Evolutionary conservation across 2,797 vertebrate genomes (phyloP), one percentile per base, ranked within the genome.

Genomic region (Amblyraja radiata): DNA sequence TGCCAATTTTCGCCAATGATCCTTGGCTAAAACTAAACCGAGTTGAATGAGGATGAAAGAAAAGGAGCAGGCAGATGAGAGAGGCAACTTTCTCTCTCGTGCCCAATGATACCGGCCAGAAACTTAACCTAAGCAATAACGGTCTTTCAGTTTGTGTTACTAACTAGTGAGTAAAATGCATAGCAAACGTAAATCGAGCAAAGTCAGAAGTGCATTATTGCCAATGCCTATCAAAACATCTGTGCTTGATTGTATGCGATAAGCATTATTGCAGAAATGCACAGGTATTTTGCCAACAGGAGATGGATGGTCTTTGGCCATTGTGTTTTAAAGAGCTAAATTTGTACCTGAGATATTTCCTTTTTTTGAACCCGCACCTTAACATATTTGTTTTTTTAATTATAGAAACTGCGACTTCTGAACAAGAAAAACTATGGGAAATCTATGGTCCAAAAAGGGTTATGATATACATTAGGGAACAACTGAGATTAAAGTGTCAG

Each of bases 401-500:
- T 96, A 93, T 95, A 96, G 95, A 97, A 74, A 73, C 68, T 54
- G 90, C 96, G 97, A 97, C 97, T 98, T 97, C 97, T 97, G 96
- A 97, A 97, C 97, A 97, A 98, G 97, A 98, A 46, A 80, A 97
- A 97, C 97, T 96, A 97, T 96, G 95, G 95, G 96, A 95, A 97
- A 95, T 96, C 96, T 96, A 96, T 95, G 96, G 96, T 97, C 97
- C 96, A 96, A 95, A 97, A 95, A 96, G 97, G 97, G 97, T 97
- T 97, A 95, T 96, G 96, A 96, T 96, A 95, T 95, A 97, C 90
- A 92, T 92, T 92, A 76, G 97, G 96, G 96, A 98, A 97, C 97
- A 97, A 95, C 97, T 97, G 97, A 98, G 96, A 97, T 96, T 74
- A 97, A 73, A 98, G 98, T 98, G 98, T 97, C 97, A 95, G 97